Evolutionary conservation across 2,113 vertebrate genomes (phyloP).

Genomic region (Bungarus multicinctus): DNA sequence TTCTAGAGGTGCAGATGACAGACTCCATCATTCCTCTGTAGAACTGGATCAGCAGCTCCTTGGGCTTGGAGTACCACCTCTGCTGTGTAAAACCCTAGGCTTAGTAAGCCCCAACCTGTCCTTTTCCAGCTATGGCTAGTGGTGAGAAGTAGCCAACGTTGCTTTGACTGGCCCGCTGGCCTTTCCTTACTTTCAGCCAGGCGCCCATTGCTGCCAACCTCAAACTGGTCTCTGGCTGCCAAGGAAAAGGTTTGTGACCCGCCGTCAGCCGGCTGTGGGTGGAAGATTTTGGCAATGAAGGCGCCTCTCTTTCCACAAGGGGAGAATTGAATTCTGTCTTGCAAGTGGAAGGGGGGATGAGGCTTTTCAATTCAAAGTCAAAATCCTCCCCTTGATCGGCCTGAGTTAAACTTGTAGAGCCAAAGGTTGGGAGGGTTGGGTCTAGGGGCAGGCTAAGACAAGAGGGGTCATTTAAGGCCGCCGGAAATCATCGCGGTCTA

Average conservation of each 20-base stretch:
- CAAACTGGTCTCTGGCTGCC: not conserved
- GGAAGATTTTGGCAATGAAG: not conserved
- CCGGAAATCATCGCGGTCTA: not conserved
- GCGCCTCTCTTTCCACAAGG: not conserved
- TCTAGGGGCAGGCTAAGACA: no score
- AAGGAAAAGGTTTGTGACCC: not conserved
- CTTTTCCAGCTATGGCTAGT: no score
- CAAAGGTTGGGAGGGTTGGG: no score
- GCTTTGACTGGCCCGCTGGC: no score
- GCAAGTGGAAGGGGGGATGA: not conserved
- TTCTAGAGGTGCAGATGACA: no score
- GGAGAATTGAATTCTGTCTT: not conserved
- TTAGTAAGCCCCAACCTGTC: no score
- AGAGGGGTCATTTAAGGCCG: not conserved
- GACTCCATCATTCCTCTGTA: no score
- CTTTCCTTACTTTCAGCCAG: not conserved
- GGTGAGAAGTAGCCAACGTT: no score
- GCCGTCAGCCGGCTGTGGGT: not conserved
- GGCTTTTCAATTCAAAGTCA: not conserved
- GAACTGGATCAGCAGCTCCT: no score
- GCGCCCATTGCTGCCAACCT: not conserved
- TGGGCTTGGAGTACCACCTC: no score
- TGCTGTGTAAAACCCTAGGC: no score
- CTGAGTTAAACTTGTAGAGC: not conserved
- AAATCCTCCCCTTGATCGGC: not conserved